phyloP scores from a whole-genome alignment of 1,140 invertebrate species.

The Camponotus vicinus region DNA sequence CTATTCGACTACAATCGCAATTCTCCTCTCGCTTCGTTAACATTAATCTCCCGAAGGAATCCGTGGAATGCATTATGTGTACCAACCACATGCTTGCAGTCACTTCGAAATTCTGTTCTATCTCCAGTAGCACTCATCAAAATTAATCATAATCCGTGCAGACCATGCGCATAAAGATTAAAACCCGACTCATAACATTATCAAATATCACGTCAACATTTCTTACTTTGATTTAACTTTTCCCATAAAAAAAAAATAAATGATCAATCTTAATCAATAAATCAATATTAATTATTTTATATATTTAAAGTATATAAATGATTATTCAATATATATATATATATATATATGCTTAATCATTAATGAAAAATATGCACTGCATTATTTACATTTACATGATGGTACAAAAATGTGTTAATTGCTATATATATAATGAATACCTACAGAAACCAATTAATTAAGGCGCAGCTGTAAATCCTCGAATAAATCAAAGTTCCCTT shows the following conservation, averaged over 20 bases:
- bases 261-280: not conserved
- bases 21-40: constrained; percentile 58
- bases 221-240: constrained; percentile 5
- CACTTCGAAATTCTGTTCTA: constrained; percentile 56
- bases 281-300: constrained; percentile 13
- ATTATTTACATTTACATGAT: not conserved
- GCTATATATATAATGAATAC: not conserved
- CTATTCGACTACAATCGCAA: constrained; percentile 10
- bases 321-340: constrained; percentile 1
- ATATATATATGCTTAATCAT: too few relatives aligned
- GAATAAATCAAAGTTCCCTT: not conserved
- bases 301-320: not conserved
- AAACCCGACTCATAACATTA: not conserved
- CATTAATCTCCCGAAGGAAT: constrained; percentile 57
- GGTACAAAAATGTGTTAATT: not conserved
- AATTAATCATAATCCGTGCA: constrained; percentile 41
- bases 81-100: constrained; percentile 29
- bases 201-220: not conserved
- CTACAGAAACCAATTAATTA: not conserved
- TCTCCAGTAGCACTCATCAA: constrained; percentile 30
- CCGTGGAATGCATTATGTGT: constrained; percentile 48
- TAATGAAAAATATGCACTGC: too few relatives aligned
- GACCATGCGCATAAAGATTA: not conserved
- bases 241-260: not conserved
- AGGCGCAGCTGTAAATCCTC: not conserved